Percentiles rank a stretch among this genome's conserved stretches.
phyloP scores from a whole-genome alignment of 2,797 vertebrate genomes.

The Aplochiton taeniatus region DNA sequence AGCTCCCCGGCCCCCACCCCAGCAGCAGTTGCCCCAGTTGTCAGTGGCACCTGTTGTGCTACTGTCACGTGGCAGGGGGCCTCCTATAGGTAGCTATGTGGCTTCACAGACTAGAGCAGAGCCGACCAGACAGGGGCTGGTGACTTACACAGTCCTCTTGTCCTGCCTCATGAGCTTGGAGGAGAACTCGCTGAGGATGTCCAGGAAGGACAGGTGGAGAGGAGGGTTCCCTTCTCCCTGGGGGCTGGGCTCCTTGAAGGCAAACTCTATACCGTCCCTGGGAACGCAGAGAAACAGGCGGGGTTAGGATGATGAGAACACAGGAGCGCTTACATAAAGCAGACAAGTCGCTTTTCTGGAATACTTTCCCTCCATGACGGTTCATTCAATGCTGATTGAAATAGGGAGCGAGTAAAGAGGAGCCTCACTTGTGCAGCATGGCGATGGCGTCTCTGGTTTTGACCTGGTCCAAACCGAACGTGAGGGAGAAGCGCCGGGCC shows the following conservation, averaged over 20 bases:
- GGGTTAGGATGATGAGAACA: not conserved
- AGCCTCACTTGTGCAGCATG: slow-evolving; percentile 97
- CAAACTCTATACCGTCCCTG: slow-evolving; percentile 98
- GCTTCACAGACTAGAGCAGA: slow-evolving; percentile 18
- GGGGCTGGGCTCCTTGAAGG: slow-evolving; percentile 96
- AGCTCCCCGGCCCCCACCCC: slow-evolving; percentile 6
- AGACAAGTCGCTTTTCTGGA: too few relatives aligned
- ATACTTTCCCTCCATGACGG: too few relatives aligned
- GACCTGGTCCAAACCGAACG: slow-evolving; percentile 96
- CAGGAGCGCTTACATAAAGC: too few relatives aligned
- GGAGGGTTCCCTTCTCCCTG: slow-evolving; percentile 96
- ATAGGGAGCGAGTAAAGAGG: not conserved
- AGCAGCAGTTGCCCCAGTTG: slow-evolving; percentile 60
- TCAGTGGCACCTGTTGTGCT: slow-evolving; percentile 58
- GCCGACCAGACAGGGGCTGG: too few relatives aligned
- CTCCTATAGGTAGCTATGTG: not conserved
- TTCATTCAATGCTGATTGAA: not conserved
- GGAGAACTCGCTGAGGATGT: slow-evolving; percentile 98
- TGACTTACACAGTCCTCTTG: slow-evolving; percentile 98
- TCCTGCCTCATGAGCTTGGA: slow-evolving; percentile 98
- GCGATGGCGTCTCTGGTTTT: slow-evolving; percentile 99
- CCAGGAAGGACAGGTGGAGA: slow-evolving; percentile 94
- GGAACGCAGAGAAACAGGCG: slow-evolving; percentile 3
- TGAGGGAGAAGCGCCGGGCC: slow-evolving; percentile 97
- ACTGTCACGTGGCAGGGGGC: not conserved